Percentiles rank a stretch among this genome's conserved stretches.
These are phyloP conservation scores for Pyrocoelia pectoralis DNA, from an alignment of 2,888 invertebrate species.

Conservation along the genomic window DNA sequence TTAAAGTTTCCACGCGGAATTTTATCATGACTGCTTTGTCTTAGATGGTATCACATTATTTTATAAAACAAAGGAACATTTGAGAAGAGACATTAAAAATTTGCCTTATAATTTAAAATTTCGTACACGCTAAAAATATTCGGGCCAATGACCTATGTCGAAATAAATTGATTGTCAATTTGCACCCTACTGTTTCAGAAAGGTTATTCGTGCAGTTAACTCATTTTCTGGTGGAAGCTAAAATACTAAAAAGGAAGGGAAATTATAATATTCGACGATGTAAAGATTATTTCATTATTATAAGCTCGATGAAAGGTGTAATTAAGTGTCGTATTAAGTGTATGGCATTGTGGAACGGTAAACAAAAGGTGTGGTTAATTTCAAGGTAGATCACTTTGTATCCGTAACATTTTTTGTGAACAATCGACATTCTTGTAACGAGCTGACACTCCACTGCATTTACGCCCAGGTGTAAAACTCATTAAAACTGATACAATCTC, in stretches of 20 bases:
- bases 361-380: conserved; percentile 26
- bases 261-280: background rate
- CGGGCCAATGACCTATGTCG: background rate
- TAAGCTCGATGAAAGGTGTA: background rate
- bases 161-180: conserved; percentile 9
- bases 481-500: conserved; percentile 27
- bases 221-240: background rate
- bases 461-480: conserved; percentile 27
- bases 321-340: no score
- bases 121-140: background rate
- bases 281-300: background rate
- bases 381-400: conserved; percentile 29
- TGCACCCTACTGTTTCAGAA: conserved; percentile 10
- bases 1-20: no score
- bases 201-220: background rate
- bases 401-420: conserved; percentile 21
- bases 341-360: background rate
- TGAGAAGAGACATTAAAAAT: background rate
- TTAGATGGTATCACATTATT: no score
- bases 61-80: no score
- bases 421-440: conserved; percentile 25
- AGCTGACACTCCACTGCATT: conserved; percentile 22
- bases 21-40: no score
- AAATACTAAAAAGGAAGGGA: background rate
- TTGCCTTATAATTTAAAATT: no score